Evolutionary conservation across 1,140 invertebrate genomes (phyloP).

Genomic region (Cylas formicarius): DNA sequence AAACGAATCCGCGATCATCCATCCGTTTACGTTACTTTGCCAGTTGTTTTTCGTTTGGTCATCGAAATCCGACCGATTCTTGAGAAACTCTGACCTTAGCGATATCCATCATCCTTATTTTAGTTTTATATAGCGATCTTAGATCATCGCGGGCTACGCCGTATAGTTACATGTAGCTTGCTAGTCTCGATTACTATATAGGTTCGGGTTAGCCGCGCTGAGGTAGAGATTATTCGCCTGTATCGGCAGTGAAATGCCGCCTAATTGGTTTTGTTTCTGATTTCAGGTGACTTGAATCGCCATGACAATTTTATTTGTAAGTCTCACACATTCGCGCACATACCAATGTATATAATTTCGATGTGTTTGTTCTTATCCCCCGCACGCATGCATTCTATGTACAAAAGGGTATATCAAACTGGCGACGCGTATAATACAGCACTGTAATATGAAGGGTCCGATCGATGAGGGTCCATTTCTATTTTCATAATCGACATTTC

Average conservation of each 20-base stretch:
- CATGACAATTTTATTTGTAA: slow-evolving; percentile 53
- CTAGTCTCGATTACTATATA: too few species aligned
- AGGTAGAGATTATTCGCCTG: too few species aligned
- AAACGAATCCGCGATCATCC: too few species aligned
- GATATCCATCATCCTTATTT: background rate
- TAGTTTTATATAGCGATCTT: background rate
- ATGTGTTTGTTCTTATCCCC: slow-evolving; percentile 3
- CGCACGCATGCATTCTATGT: slow-evolving; percentile 21
- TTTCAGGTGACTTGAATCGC: slow-evolving; percentile 53
- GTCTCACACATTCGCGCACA: slow-evolving; percentile 26
- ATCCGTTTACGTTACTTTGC: too few species aligned
- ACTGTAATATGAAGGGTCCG: too few species aligned
- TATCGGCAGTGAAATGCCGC: too few species aligned
- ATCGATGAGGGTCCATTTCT: too few species aligned
- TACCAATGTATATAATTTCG: slow-evolving; percentile 10
- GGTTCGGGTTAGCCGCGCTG: too few species aligned
- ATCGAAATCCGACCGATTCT: slow-evolving; percentile 23
- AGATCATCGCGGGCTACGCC: too few species aligned
- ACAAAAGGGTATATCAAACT: slow-evolving; percentile 27
- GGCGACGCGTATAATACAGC: too few species aligned
- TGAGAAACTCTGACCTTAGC: slow-evolving; percentile 32
- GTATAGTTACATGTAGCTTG: too few species aligned
- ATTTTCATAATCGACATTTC: too few species aligned
- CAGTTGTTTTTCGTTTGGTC: background rate
- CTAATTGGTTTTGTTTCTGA: slow-evolving; percentile 39